Conservation (phyloP, 2,113 vertebrate genomes). For the Nestor notabilis region DNA sequence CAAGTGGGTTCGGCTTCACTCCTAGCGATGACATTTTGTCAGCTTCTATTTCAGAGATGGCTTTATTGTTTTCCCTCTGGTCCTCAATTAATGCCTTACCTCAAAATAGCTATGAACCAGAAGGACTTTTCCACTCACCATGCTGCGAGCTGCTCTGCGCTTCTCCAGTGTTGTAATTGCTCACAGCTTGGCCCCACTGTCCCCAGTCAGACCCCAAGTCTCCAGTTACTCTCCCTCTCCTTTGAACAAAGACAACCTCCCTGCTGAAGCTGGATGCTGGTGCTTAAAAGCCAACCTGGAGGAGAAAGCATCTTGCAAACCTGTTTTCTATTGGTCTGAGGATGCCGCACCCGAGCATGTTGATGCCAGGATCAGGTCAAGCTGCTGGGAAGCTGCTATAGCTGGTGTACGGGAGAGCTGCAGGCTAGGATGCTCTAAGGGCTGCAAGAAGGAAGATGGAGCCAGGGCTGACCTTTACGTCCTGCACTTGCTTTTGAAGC, state of each 20-base stretch:
- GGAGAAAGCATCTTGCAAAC: not conserved
- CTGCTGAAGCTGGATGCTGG: not conserved
- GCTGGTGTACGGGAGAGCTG: not conserved
- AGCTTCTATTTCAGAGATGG: not conserved
- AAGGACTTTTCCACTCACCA: not conserved
- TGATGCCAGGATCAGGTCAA: not conserved
- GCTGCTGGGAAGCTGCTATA: not conserved
- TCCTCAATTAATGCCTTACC: constrained; percentile 44
- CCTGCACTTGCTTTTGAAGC: not conserved
- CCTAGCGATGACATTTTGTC: constrained; percentile 27
- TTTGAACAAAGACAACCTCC: rapidly evolving
- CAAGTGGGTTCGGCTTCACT: not conserved
- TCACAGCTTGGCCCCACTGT: not conserved
- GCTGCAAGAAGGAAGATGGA: not conserved
- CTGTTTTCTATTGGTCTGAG: not conserved
- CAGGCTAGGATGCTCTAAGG: not conserved
- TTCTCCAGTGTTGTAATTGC: not conserved
- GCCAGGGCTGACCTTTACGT: not conserved
- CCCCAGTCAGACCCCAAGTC: not conserved
- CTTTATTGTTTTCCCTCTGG: constrained; percentile 28
- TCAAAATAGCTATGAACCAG: not conserved
- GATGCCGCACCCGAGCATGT: rapidly evolving
- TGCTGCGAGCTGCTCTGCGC: not conserved
- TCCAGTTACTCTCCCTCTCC: not conserved
- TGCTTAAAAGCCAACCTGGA: not conserved